Evolutionary conservation across 2,888 invertebrate species (phyloP).

Genomic region (Dryobota labecula): DNA sequence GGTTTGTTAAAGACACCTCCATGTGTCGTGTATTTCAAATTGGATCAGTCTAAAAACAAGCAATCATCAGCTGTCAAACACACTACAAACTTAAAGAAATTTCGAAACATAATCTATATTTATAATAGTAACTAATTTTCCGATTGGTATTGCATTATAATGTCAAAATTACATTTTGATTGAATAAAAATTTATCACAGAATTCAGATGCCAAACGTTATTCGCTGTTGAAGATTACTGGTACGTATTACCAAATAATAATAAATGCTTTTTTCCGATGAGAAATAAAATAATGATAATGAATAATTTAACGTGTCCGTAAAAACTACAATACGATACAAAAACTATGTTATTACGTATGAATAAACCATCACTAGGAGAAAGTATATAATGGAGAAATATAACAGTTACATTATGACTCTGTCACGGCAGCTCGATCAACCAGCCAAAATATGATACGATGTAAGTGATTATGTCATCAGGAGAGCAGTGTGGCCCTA

Average conservation of each 20-base stretch:
- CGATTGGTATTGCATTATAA: slow-evolving; percentile 67
- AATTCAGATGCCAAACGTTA: slow-evolving; percentile 76
- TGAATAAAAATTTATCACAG: slow-evolving; percentile 82
- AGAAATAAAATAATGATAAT: slow-evolving; percentile 56
- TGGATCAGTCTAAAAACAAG: slow-evolving; percentile 57
- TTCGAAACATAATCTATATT: slow-evolving; percentile 62
- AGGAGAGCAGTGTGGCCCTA: too few species aligned
- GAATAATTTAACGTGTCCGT: slow-evolving; percentile 59
- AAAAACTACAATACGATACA: slow-evolving; percentile 62
- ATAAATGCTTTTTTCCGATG: slow-evolving; percentile 62
- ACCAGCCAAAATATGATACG: slow-evolving; percentile 12
- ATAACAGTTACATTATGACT: slow-evolving; percentile 33
- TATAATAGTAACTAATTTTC: slow-evolving; percentile 66
- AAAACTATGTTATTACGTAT: slow-evolving; percentile 67
- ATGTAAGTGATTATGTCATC: slow-evolving; percentile 21
- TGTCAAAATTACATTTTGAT: slow-evolving; percentile 80
- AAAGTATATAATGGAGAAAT: slow-evolving; percentile 58
- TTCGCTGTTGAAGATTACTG: slow-evolving; percentile 59
- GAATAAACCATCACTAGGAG: slow-evolving; percentile 66
- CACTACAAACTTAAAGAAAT: slow-evolving; percentile 58
- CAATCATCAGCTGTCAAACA: slow-evolving; percentile 59
- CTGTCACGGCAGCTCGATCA: slow-evolving; percentile 41
- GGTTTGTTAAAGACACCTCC: slow-evolving; percentile 37
- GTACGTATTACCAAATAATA: slow-evolving; percentile 58
- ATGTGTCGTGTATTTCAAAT: slow-evolving; percentile 27